phyloP scores from a whole-genome alignment of 35 echinoderm and acorn worm genomes.

The Holothuria glaberrima region DNA sequence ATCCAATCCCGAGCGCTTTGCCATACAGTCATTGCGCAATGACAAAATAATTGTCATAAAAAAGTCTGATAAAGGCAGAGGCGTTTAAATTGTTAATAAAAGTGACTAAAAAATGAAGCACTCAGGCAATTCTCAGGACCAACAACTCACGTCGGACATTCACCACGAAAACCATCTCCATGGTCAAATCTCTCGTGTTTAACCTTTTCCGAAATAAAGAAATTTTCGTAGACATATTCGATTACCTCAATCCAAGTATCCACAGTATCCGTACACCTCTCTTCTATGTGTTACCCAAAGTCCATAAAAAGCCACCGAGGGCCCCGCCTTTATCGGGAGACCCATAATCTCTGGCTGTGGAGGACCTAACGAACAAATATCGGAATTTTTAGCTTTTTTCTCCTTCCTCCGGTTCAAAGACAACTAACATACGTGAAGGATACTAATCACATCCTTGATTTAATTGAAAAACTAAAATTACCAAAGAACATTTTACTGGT shows the following conservation, averaged over 20 bases:
- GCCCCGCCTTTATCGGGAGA: constrained; percentile 7
- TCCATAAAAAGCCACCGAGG: background rate
- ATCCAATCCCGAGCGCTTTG: too few species aligned
- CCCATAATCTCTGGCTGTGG: background rate
- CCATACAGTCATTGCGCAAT: too few species aligned
- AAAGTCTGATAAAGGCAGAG: background rate
- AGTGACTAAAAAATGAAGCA: background rate
- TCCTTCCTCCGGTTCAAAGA: too few species aligned
- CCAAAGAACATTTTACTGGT: background rate
- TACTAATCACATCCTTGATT: background rate
- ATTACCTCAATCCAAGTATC: background rate
- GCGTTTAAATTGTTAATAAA: background rate
- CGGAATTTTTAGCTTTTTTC: too few species aligned
- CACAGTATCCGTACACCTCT: background rate
- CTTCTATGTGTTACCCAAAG: background rate
- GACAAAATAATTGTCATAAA: too few species aligned
- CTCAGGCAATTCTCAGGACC: background rate
- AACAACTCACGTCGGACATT: background rate
- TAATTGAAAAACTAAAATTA: constrained; percentile 8
- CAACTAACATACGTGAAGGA: background rate
- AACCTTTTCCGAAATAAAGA: background rate
- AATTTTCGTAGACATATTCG: background rate
- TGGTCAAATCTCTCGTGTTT: too few species aligned
- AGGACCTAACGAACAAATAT: background rate
- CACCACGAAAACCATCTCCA: background rate